A percentile compares a stretch with the other conserved stretches of the same genome.
These are phyloP conservation scores for Hedya salicella DNA, from an alignment of 2,888 invertebrate species.

Conservation along the genomic window DNA sequence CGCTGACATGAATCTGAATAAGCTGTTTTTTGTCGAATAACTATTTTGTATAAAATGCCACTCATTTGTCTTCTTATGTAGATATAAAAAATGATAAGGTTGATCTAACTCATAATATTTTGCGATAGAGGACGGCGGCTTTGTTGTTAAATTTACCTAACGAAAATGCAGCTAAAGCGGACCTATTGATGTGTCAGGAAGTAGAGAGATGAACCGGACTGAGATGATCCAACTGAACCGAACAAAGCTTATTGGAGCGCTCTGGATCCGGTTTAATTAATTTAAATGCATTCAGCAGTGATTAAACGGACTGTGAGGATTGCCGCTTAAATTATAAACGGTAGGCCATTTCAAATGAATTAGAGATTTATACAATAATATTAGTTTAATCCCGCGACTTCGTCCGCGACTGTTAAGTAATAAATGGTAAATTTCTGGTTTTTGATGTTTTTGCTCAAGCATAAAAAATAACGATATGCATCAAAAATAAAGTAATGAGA, in stretches of 20 bases:
- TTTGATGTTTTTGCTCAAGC: too few relatives aligned
- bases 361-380: background rate
- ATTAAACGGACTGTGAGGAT: constrained; percentile 26
- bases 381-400: too few relatives aligned
- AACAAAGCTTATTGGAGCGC: constrained; percentile 28
- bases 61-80: too few relatives aligned
- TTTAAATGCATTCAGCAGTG: constrained; percentile 34
- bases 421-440: too few relatives aligned
- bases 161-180: constrained; percentile 20
- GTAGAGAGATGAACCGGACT: background rate
- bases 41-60: too few relatives aligned
- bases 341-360: background rate
- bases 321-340: constrained; percentile 10
- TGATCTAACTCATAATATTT: too few relatives aligned
- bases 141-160: constrained; percentile 27
- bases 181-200: background rate
- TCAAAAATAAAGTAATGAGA: too few relatives aligned
- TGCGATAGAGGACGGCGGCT: background rate
- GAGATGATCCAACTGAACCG: constrained; percentile 8
- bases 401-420: background rate
- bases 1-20: too few relatives aligned
- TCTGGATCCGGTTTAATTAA: constrained; percentile 27
- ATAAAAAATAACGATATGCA: too few relatives aligned
- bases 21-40: too few relatives aligned
- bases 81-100: too few relatives aligned